A percentile compares a stretch with the other conserved stretches of the same genome.
These are phyloP conservation scores for Syngnathus typhle DNA, from an alignment of 2,113 vertebrate species.

Conservation along the genomic window DNA sequence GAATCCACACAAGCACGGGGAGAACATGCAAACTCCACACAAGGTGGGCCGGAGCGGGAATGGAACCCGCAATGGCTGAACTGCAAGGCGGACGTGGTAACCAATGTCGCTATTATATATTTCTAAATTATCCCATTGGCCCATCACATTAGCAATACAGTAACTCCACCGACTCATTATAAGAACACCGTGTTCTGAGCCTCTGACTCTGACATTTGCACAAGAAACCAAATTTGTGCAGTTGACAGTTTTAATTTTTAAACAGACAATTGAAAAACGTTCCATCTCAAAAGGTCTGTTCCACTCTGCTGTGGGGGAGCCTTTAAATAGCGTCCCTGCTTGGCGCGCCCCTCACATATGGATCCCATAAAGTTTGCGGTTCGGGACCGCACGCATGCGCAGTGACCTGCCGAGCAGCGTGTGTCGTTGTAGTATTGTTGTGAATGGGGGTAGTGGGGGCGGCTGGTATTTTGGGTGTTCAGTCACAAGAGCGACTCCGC, in stretches of 20 bases:
- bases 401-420: constrained; percentile 28
- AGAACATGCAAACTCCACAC: not conserved
- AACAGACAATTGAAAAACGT: not conserved
- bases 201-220: too few relatives aligned
- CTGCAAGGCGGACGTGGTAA: too few relatives aligned
- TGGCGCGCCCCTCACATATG: constrained; percentile 46
- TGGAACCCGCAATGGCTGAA: too few relatives aligned
- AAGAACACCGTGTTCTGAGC: not conserved
- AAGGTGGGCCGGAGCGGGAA: too few relatives aligned
- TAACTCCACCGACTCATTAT: not conserved
- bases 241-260: not conserved
- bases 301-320: not conserved
- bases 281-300: not conserved
- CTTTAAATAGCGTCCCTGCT: not conserved
- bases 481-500: constrained; percentile 66
- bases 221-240: not conserved
- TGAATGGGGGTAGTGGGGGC: constrained; percentile 43
- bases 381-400: constrained; percentile 41
- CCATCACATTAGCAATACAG: not conserved
- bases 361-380: constrained; percentile 52
- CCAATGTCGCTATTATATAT: too few relatives aligned
- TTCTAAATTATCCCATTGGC: too few relatives aligned
- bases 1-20: not conserved
- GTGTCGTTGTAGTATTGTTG: constrained; percentile 62
- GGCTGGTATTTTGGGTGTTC: constrained; percentile 58